Conservation (phyloP, 2,797 vertebrate genomes). For the Tauraco hartlaubi region DNA sequence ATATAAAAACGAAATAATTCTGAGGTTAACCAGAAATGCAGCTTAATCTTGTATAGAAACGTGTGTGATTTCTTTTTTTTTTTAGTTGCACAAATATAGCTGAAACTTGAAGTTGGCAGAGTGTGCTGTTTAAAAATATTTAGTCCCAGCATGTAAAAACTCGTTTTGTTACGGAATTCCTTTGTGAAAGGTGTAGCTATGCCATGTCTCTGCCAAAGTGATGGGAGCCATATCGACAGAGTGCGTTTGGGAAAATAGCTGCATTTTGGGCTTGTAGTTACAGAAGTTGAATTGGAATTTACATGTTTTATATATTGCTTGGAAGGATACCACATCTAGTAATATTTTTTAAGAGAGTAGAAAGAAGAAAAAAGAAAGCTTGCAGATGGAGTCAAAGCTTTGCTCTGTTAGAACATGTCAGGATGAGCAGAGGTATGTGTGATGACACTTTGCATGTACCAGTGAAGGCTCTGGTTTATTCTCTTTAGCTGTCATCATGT, state of each 20-base stretch:
- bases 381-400: conserved; percentile 38
- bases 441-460: conserved; percentile 48
- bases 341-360: conserved; percentile 52
- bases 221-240: conserved; percentile 58
- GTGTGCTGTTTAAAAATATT: conserved; percentile 74
- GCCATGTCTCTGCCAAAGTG: conserved; percentile 67
- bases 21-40: conserved; percentile 74
- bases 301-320: conserved; percentile 59
- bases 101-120: conserved; percentile 72
- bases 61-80: not conserved
- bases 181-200: conserved; percentile 74
- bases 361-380: conserved; percentile 39
- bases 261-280: conserved; percentile 54
- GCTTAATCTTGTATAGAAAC: conserved; percentile 56
- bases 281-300: conserved; percentile 50
- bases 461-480: conserved; percentile 53
- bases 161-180: conserved; percentile 75
- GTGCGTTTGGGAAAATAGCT: conserved; percentile 45
- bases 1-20: conserved; percentile 69
- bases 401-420: conserved; percentile 47
- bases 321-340: conserved; percentile 55
- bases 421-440: conserved; percentile 61
- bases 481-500: conserved; percentile 57
- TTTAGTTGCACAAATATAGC: conserved; percentile 70
- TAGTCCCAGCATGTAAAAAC: conserved; percentile 77